Evolutionary conservation across 2,113 vertebrate species (phyloP), one percentile per base, ranked within the genome.

Genomic region (Gnathonemus echidnorhynchus): DNA sequence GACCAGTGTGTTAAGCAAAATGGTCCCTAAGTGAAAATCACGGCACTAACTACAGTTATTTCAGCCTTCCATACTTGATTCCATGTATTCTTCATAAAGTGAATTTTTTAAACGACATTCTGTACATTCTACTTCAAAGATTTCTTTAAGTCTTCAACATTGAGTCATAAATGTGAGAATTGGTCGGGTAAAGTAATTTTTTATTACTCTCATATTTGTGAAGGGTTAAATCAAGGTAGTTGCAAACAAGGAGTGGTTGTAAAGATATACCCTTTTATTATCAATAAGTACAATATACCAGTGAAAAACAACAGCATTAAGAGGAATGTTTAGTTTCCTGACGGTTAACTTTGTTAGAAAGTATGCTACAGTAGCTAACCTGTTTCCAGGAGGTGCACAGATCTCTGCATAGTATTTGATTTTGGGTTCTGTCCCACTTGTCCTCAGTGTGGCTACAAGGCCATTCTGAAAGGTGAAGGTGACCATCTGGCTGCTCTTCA

Each of bases 381-480:
- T 97, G 91, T 94, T 95, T 0, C 96, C 97, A 0, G 97, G 97
- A 0, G 93, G 88, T 0, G 97, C 97, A 0, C 98, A 99, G 95
- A 98, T 95, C 95, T 99, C 98, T 0, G 97, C 97, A 24, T 99
- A 99, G 92, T 95, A 98, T 88, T 99, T 99, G 93, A 99, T 98
- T 95, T 99, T 99, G 48, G 98, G 98, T 91, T 99, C 98, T 0
- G 98, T 99, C 24, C 98, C 98, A 0, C 98, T 99, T 0, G 97
- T 97, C 88, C 98, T 95, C 49, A 99, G 96, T 4, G 98, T 99
- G 88, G 98, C 97, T 56, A 98, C 96, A 2, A 98, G 95, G 35
- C 97, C 97, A 0, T 98, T 99, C 92, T 97, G 96, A 74, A 99
- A 97, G 0, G 94, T 97, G 91, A 99, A 99, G 10, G 97, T 99